phyloP scores from a whole-genome alignment of 2,888 invertebrate species.

The Chydorus sphaericus region DNA sequence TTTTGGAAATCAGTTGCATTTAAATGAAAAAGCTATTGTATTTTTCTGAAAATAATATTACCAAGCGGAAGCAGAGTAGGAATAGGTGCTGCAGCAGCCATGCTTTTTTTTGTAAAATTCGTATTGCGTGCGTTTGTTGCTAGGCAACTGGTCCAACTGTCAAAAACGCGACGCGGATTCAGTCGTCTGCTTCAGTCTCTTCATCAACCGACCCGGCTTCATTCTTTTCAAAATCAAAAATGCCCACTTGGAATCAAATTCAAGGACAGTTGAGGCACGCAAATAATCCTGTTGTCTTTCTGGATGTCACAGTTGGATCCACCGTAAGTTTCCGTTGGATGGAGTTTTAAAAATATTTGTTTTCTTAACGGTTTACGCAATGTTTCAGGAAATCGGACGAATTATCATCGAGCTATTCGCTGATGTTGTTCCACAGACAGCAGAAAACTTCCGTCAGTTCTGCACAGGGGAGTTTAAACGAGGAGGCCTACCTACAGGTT shows the following conservation, averaged over 20 bases:
- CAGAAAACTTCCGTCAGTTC: constrained; percentile 95
- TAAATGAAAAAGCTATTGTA: not conserved
- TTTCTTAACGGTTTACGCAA: not conserved
- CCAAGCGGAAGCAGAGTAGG: not conserved
- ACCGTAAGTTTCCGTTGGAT: constrained; percentile 43
- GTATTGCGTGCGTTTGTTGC: too few relatives aligned
- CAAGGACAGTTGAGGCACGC: constrained; percentile 76
- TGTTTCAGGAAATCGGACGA: constrained; percentile 74
- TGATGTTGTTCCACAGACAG: constrained; percentile 89
- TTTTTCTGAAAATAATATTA: not conserved
- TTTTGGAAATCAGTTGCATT: not conserved
- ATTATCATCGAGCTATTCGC: constrained; percentile 97
- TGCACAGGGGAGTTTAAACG: constrained; percentile 95
- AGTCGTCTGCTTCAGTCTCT: not conserved
- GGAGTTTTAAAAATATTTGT: constrained; percentile 5
- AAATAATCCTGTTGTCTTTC: constrained; percentile 96
- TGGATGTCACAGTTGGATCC: constrained; percentile 90
- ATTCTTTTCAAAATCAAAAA: constrained; percentile 30
- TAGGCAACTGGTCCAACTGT: not conserved
- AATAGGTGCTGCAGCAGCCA: not conserved
- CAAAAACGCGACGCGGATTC: not conserved
- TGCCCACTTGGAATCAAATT: constrained; percentile 93
- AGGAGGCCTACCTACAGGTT: constrained; percentile 92
- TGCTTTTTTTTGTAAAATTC: too few relatives aligned
- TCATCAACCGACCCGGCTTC: not conserved